Evolutionary conservation across 1,140 invertebrate species (phyloP).

Genomic region (Nasonia vitripennis): DNA sequence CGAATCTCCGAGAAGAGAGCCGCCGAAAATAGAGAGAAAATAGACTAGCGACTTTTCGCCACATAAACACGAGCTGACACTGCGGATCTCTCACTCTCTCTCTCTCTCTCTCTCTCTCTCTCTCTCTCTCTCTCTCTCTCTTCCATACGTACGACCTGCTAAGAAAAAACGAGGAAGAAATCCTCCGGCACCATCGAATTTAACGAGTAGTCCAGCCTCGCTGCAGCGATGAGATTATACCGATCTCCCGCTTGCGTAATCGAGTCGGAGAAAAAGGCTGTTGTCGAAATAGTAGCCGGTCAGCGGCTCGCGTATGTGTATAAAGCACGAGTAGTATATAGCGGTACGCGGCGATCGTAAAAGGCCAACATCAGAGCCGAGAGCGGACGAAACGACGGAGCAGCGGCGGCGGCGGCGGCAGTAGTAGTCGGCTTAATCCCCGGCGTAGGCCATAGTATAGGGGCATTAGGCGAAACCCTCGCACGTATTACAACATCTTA

Average conservation of each 20-base stretch:
- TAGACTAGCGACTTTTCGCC: conserved; percentile 32
- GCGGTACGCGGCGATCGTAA: neutral
- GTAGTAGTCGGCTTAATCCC: conserved; percentile 1
- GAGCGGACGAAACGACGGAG: conserved; percentile 1
- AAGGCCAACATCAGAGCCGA: neutral
- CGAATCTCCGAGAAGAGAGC: neutral
- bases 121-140: neutral
- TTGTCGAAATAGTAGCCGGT: neutral
- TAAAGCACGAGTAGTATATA: neutral
- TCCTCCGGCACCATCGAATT: conserved; percentile 17
- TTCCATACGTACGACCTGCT: neutral
- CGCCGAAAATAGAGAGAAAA: conserved; percentile 29
- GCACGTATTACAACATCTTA: conserved; percentile 3
- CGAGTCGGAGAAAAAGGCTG: neutral
- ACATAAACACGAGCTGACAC: conserved; percentile 33
- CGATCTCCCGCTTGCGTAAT: neutral
- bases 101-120: neutral
- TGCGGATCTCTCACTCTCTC: neutral
- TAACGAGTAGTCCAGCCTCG: conserved; percentile 12
- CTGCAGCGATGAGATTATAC: neutral
- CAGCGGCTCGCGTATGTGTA: neutral
- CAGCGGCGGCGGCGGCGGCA: too few relatives aligned
- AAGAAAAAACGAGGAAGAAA: neutral
- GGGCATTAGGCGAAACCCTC: conserved; percentile 12
- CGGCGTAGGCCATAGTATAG: neutral